Conservation (phyloP, 2,113 vertebrate species). For the Mixornis gularis region DNA sequence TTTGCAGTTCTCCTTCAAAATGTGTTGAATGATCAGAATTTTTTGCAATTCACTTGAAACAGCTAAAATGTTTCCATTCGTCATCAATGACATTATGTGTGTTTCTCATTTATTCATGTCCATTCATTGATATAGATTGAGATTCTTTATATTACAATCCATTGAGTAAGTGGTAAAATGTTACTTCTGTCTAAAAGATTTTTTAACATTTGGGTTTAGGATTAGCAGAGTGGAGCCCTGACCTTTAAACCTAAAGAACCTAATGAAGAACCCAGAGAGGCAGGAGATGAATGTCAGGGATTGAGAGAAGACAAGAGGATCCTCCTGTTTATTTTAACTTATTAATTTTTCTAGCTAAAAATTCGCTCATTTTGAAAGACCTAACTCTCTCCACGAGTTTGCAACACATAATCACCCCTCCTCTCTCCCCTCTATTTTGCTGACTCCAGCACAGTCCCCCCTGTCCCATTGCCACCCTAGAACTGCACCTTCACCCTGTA, state of each 20-base stretch:
- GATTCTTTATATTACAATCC: not conserved
- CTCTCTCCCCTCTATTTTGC: not conserved
- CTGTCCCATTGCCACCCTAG: not conserved
- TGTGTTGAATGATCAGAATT: not conserved
- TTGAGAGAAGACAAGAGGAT: not conserved
- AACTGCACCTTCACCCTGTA: not conserved
- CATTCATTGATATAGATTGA: not conserved
- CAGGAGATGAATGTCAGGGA: rapidly evolving
- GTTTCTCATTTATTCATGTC: not conserved
- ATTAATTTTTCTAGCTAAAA: not conserved
- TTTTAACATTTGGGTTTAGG: not conserved
- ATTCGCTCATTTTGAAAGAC: not conserved
- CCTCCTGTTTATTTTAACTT: not conserved
- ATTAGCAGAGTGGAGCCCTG: not conserved
- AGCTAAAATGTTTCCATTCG: not conserved
- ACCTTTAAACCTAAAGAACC: not conserved
- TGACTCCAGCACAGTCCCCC: not conserved
- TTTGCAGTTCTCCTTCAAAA: not conserved
- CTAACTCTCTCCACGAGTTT: not conserved
- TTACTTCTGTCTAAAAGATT: not conserved
- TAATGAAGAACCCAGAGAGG: not conserved
- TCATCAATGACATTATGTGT: not conserved
- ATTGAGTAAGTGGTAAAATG: not conserved
- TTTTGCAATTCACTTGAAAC: not conserved
- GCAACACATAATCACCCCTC: not conserved